These are phyloP conservation scores for Myotis planiceps DNA, from an alignment of 2,797 vertebrate species.

Conservation along the genomic window DNA sequence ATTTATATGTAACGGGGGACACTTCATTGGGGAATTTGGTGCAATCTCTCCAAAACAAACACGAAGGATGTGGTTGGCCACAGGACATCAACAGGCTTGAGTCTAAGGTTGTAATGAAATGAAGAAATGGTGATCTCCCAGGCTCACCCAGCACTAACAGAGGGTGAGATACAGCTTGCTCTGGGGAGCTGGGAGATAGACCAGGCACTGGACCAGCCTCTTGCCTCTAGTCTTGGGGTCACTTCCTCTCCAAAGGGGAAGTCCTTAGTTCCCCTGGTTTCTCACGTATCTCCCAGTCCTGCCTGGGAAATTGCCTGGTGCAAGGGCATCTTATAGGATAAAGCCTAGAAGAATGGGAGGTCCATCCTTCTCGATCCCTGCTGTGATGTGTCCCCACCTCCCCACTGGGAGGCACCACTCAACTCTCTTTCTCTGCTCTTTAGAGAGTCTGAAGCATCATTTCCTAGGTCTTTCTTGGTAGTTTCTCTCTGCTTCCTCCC, in stretches of 20 bases:
- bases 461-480: background rate
- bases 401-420: background rate
- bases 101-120: background rate
- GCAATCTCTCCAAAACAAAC: constrained; percentile 10
- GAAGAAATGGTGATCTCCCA: background rate
- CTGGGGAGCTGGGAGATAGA: background rate
- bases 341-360: background rate
- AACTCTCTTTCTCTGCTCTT: background rate
- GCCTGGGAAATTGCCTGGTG: background rate
- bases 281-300: background rate
- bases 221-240: background rate
- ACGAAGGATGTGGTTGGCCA: background rate
- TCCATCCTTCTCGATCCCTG: background rate
- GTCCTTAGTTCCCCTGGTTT: background rate
- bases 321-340: background rate
- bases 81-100: background rate
- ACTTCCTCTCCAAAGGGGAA: background rate
- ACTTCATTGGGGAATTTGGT: background rate
- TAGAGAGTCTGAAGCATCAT: background rate
- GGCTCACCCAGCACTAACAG: background rate
- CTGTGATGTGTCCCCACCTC: background rate
- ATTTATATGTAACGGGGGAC: background rate
- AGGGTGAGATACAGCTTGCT: background rate
- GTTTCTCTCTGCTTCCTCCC: constrained; percentile 14
- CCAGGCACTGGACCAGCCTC: background rate